Evolutionary conservation across 2,888 invertebrate genomes (phyloP), one percentile per base, ranked within the genome.

Genomic region (Ochropleura leucogaster): DNA sequence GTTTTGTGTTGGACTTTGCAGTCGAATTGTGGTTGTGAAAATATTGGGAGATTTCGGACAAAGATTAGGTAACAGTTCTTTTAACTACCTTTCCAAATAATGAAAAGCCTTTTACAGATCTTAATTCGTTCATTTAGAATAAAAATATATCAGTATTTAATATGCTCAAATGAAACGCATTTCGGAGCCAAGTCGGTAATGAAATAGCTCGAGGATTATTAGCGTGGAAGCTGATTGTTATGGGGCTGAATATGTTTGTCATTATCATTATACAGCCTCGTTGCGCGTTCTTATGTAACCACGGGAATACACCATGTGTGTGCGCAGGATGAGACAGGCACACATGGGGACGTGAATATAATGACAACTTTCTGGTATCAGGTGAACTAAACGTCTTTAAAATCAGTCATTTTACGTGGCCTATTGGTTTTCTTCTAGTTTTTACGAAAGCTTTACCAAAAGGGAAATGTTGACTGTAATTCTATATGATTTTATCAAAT

Each of bases 1-100:
- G 66, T 30, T 79, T 66, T 49, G n/a, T 40, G 40, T 9, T 59
- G 57, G 47, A 18, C n/a, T 18, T 57, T 77, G 20, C 10, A 49
- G 12, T 42, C 16, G 44, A n/a, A n/a, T n/a, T 44, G 3, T n/a
- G 44, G 3, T n/a, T 60, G 42, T 60, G 40, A 18, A 18, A 59
- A 5, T 60, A 42, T 60, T 18, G 57, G 8, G 30, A 30, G 20
- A 18, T 47, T 51, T 44, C 14, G 3, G 14, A 67, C 30, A 59
- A 40, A 14, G 12, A 30, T 20, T 30, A 14, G n/a, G n/a, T n/a
- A n/a, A 14, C 0, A 57, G 14, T 1, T n/a, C n/a, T n/a, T n/a
- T n/a, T 16, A n/a, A 60, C 10, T 10, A 18, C 42, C 10, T 60
- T 10, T 10, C 3, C 20, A 14, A n/a, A 4, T 42, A 18, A 18